Percentiles rank a stretch among this genome's conserved stretches.
Evolutionary conservation across 2,888 invertebrate genomes (phyloP).

Genomic region (Lithophane socia): DNA sequence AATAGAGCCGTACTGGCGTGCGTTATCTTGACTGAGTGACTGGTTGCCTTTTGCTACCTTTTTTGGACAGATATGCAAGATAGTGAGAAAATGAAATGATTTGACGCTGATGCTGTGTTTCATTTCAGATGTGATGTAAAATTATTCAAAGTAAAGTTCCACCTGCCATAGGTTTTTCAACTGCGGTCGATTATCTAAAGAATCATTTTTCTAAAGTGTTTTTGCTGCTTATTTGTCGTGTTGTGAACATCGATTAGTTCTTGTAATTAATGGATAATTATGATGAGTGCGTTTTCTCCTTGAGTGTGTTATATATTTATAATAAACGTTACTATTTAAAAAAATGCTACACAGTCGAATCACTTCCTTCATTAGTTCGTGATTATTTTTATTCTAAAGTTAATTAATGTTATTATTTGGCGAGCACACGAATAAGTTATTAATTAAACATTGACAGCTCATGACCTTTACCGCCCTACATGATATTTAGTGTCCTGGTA

Average conservation of each 20-base stretch:
- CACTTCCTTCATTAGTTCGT: constrained; percentile 33
- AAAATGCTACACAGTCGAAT: constrained; percentile 12
- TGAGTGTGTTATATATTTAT: neutral
- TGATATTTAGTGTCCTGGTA: no score
- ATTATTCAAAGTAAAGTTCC: neutral
- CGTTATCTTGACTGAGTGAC: constrained; percentile 64
- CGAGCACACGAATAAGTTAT: constrained; percentile 32
- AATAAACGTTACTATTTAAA: neutral
- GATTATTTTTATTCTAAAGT: constrained; percentile 34
- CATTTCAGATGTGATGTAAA: neutral
- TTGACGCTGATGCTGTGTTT: neutral
- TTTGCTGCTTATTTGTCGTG: neutral
- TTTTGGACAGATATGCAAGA: constrained; percentile 8
- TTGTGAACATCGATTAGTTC: neutral
- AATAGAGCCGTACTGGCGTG: constrained; percentile 77
- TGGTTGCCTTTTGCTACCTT: constrained; percentile 28
- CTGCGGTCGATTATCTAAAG: neutral
- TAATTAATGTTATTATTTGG: constrained; percentile 51
- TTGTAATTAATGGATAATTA: neutral
- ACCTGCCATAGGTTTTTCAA: no score
- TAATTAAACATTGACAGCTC: constrained; percentile 46
- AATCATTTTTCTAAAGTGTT: neutral
- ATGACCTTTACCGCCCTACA: constrained; percentile 26
- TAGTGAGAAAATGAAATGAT: neutral
- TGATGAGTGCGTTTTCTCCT: neutral